These are phyloP conservation scores for Musca domestica DNA, from an alignment of 1,140 invertebrate species.

Conservation along the genomic window DNA sequence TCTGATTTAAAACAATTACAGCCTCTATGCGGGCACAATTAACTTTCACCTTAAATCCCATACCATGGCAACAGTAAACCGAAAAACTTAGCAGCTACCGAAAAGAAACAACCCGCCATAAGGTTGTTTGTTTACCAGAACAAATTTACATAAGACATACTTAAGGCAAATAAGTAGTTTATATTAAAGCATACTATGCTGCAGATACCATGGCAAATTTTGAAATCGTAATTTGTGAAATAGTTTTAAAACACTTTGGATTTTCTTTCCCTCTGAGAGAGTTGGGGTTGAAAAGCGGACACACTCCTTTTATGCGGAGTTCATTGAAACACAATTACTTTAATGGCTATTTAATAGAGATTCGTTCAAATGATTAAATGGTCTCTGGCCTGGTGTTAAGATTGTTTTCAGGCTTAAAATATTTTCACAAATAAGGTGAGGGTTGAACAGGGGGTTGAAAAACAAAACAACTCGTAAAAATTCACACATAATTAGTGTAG, in stretches of 20 bases:
- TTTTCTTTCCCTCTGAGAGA: not conserved
- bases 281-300: not conserved
- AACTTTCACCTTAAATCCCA: no score
- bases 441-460: not conserved
- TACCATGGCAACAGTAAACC: no score
- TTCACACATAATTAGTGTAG: slow-evolving; percentile 23
- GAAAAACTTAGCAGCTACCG: no score
- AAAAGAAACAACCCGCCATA: no score
- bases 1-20: no score
- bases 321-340: not conserved
- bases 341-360: slow-evolving; percentile 2
- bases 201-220: not conserved
- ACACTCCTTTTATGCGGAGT: not conserved
- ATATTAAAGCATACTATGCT: no score
- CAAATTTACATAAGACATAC: slow-evolving; percentile 17
- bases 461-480: not conserved
- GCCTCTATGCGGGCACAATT: no score
- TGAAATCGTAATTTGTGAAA: slow-evolving; percentile 1
- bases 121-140: not conserved
- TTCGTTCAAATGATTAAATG: slow-evolving; percentile 22
- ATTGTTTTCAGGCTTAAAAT: not conserved
- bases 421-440: not conserved
- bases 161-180: not conserved
- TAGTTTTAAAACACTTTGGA: slow-evolving; percentile 20
- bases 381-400: not conserved